phyloP scores from a whole-genome alignment of 2,797 vertebrate species.

The Gallinago solitaria region DNA sequence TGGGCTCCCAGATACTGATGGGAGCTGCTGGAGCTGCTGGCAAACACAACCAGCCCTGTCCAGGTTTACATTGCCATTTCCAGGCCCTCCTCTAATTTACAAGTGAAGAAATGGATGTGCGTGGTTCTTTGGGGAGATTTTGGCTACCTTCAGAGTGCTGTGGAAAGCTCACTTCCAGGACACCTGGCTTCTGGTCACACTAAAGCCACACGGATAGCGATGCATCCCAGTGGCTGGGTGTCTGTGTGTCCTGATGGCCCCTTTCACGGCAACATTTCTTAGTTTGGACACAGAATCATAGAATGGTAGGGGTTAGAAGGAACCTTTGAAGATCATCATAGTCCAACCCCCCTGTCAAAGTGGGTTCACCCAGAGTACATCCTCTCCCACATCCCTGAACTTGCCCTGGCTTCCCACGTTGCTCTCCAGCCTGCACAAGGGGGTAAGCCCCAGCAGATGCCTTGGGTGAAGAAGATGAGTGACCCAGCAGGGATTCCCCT shows the following conservation, averaged over 20 bases:
- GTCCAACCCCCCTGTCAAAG: not conserved
- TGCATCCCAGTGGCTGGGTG: too few species aligned
- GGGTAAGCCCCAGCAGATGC: not conserved
- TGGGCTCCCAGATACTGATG: not conserved
- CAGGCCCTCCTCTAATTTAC: not conserved
- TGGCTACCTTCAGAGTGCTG: not conserved
- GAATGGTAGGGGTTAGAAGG: not conserved
- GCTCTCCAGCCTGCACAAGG: not conserved
- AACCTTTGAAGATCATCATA: not conserved
- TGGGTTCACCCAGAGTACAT: not conserved
- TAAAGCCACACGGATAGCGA: rapidly evolving
- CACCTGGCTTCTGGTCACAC: not conserved
- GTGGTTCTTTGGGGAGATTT: not conserved
- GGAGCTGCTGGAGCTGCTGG: not conserved
- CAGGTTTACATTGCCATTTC: not conserved
- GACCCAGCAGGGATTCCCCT: not conserved
- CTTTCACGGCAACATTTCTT: not conserved
- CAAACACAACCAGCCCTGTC: not conserved
- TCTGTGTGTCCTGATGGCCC: not conserved
- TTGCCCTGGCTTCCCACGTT: not conserved
- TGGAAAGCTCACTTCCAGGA: not conserved
- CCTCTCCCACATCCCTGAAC: not conserved
- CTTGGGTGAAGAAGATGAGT: not conserved
- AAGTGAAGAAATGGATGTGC: not conserved
- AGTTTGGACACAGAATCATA: not conserved